Evolutionary conservation across 2,888 invertebrate genomes (phyloP), one percentile per base, ranked within the genome.

Genomic region (Glyphotaelius pellucidus): DNA sequence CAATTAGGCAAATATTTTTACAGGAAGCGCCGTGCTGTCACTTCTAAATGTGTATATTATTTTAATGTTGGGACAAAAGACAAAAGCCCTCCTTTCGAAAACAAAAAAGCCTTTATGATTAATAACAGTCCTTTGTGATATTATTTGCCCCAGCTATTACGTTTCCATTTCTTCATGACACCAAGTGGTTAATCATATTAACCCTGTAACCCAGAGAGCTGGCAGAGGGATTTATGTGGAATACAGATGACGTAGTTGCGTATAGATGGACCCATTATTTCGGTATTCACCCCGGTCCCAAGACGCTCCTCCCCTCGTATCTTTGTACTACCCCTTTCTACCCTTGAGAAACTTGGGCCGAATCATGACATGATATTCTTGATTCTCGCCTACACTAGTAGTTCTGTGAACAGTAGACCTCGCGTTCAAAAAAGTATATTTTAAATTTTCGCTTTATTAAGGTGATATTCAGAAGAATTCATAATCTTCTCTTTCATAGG

Each of bases 171-270:
- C 35, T 31, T 79, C 88, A 89, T 38, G 79, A 35, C 88, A 89
- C 79, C 80, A 38, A 89, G 35, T 80, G 90, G 90, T 90, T 90
- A 90, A 90, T 90, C 90, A 81, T 81, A 90, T 90, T 90, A 90
- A 47, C 81, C 90, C 90, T 42, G 42, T 81, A 90, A 90, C 90
- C 90, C 81, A 90, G 31, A 87, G 80, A 81, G 79, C 35, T 1
- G 81, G 12, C 19, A 90, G 81, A 25, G 47, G 81, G 81, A 90
- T 90, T 81, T 81, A 90, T 81, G 81, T 42, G 80, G 90, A 90
- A 90, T 90, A 90, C 81, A 90, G 90, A 90, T 81, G 90, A 90
- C 90, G 38, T 47, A 90, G 19, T 90, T 81, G 81, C 42, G 47
- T 32, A 47, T 90, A 90, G 42, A 90, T 47, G 47, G 19, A 19